phyloP scores from a whole-genome alignment of 2,113 vertebrate species.

The Ictalurus furcatus region DNA sequence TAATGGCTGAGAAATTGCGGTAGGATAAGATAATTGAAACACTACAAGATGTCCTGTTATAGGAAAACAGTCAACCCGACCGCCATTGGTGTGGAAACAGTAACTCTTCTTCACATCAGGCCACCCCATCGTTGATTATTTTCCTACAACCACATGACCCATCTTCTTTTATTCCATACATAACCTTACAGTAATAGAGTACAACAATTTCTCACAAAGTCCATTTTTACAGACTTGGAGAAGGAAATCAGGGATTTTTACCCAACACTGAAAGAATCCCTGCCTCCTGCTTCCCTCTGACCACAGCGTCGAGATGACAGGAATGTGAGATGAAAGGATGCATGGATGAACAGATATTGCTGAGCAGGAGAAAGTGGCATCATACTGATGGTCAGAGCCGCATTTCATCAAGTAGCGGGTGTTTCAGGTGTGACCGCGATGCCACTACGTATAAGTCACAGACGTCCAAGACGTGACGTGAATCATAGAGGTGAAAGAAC shows the following conservation, averaged over 20 bases:
- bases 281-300: neutral
- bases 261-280: neutral
- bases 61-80: neutral
- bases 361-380: neutral
- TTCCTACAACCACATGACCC: neutral
- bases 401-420: conserved; percentile 20
- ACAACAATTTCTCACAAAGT: neutral
- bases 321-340: conserved; percentile 21
- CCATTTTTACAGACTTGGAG: neutral
- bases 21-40: neutral
- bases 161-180: neutral
- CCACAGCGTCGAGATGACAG: conserved; percentile 14
- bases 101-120: neutral
- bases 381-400: neutral
- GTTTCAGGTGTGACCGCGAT: conserved; percentile 20
- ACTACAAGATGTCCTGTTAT: neutral
- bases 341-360: conserved; percentile 24
- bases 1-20: too few species aligned
- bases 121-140: neutral
- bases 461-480: neutral
- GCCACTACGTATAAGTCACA: conserved; percentile 23
- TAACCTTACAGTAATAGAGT: neutral
- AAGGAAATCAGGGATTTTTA: neutral
- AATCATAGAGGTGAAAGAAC: conserved; percentile 1
- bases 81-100: neutral